Conservation (phyloP, 2,113 vertebrate species). For the Chamaea fasciata region DNA sequence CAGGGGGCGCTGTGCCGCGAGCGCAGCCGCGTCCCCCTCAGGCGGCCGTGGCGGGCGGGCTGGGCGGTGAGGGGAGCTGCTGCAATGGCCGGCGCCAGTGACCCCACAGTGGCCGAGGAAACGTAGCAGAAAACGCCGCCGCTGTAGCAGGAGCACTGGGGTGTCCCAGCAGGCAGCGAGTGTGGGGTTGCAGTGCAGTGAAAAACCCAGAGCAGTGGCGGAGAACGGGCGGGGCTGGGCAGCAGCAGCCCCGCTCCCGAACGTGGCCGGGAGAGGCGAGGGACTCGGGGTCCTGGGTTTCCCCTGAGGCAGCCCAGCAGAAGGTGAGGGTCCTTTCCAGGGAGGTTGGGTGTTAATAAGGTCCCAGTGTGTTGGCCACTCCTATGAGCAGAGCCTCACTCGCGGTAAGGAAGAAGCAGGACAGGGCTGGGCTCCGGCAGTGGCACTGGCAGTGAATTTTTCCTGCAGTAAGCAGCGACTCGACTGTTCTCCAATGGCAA, state of each 20-base stretch:
- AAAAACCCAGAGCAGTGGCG: not conserved
- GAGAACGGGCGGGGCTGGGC: accelerated
- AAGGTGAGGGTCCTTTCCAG: not conserved
- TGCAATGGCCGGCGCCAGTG: too few relatives aligned
- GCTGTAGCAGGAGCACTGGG: accelerated
- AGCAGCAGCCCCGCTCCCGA: accelerated
- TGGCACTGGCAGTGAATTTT: not conserved
- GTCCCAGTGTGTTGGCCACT: too few relatives aligned
- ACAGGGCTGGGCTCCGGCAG: not conserved
- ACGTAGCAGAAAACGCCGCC: not conserved
- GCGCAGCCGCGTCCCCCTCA: too few relatives aligned
- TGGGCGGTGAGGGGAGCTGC: too few relatives aligned
- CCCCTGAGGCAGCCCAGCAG: not conserved
- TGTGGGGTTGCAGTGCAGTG: too few relatives aligned
- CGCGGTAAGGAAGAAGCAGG: not conserved
- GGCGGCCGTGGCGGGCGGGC: too few relatives aligned
- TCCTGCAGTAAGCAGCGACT: accelerated
- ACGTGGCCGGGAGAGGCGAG: accelerated
- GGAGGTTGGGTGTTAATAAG: accelerated
- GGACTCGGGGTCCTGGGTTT: accelerated
- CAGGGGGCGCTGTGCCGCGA: too few relatives aligned
- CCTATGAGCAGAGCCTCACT: accelerated
- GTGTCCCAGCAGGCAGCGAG: not conserved
- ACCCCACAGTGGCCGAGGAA: accelerated
- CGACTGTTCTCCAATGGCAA: accelerated